Evolutionary conservation across 2,113 vertebrate species (phyloP), one percentile per base, ranked within the genome.

Genomic region (Talpa occidentalis): DNA sequence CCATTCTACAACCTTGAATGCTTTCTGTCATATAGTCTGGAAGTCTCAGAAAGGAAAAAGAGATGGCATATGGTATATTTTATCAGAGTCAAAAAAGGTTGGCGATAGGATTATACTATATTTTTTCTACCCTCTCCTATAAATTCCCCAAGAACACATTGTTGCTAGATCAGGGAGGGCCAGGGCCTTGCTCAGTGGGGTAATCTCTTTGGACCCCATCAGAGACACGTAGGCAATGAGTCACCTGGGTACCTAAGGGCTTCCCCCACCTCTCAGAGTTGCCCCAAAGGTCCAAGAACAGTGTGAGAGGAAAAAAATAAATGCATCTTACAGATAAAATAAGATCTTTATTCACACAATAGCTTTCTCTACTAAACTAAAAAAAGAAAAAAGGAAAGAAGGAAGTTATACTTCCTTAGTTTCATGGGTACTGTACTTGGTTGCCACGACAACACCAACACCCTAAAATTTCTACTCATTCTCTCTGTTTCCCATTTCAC

Each of bases 381-480:
- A 62, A 77, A 64, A 28, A 47, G 6, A 67, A 82, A 83, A 35
- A 91, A 91, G 52, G 28, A 49, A 49, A 49, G 47, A 78, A 94
- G 64, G 24, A 88, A 81, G n/a, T 87, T 76, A 69, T 4, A 35
- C 15, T 80, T 52, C 35, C 30, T 37, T 3, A 16, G 42, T 32
- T 35, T 40, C 64, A 28, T 44, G 40, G 8, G 10, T 60, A 74
- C 44, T 15, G 3, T 91, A 32, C 26, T 70, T 83, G 28, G 86
- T 93, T 83, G 82, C 64, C 64, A 78, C 91, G 81, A 85, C 62
- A 95, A 91, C 44, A 32, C 7, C 37, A 16, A 28, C 28, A 22
- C 19, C 12, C 42, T 56, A 9, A 40, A 24, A 26, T 40, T 59
- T 85, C 59, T 54, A 24, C 35, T 89, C 35, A 64, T 85, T n/a